Base-by-base conservation (phyloP, 2,797 vertebrate genomes). In the Aselliscus stoliczkanus region DNA sequence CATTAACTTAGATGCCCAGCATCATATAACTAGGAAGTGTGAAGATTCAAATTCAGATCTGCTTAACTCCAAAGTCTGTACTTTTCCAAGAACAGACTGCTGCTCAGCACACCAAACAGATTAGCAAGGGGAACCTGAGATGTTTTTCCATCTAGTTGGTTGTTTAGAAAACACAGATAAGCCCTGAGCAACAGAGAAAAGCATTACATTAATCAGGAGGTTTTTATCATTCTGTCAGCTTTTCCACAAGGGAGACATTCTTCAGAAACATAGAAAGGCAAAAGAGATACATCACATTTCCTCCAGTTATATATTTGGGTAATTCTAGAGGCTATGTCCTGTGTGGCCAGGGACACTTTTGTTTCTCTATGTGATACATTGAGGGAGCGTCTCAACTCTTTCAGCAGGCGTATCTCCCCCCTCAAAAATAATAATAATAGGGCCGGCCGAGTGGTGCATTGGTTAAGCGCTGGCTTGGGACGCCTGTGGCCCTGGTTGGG, bases 1-100 rank as follows among this genome's bases (percentile, higher is more conserved):
- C 50, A 65, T 80, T 58, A 52, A 79, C 39, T 79, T 54, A 84
- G 84, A 94, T 27, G 25, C 15, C 56, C 29, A 31, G 25, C 50
- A 34, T 64, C 56, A 91, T 50, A 91, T 29, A 69, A 67, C 29
- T 29, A 69, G 52, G 29, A 89, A n/a, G 58, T 39, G 50, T 84
- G 50, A 80, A 58, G 39, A 69, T 85, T 89, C 58, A 62, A 85
- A 92, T 89, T 75, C 82, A 92, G n/a, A 73, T 65, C 70, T 80
- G 50, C 52, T 94, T 60, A 85, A 84, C 47, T 42, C 65, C 80
- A 39, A n/a, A 88, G 52, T 11, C 73, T 34, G 13, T 80, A 85
- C 65, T 92, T 83, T 79, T 69, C 52, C 17, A 80, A 91, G 31
- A 91, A 58, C 8, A 79, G 39, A 44, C 34, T 44, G n/a, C 37